phyloP scores from a whole-genome alignment of 1,140 invertebrate species.

The Drosophila hydei region DNA sequence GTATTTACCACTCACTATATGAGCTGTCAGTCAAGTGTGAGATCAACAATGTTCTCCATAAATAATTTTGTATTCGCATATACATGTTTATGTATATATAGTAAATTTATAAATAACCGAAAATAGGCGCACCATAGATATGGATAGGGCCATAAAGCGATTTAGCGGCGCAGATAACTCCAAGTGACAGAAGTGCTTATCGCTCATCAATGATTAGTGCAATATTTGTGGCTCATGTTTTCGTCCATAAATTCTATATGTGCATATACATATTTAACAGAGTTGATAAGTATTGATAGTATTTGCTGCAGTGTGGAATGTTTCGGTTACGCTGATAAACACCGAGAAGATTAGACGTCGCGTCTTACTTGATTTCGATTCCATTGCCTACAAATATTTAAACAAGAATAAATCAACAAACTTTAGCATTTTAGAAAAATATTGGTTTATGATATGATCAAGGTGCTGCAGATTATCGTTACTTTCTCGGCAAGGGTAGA shows the following conservation, averaged over 20 bases:
- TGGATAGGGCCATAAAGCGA: constrained; percentile 57
- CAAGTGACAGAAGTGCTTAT: constrained; percentile 59
- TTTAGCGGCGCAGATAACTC: constrained; percentile 51
- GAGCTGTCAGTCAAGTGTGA: constrained; percentile 53
- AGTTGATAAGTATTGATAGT: constrained; percentile 6
- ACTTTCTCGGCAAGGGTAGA: too few relatives aligned
- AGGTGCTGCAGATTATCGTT: neutral
- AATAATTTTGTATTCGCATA: constrained; percentile 26
- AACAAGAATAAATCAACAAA: constrained; percentile 9
- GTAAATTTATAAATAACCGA: constrained; percentile 47
- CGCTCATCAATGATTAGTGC: constrained; percentile 28
- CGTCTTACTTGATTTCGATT: constrained; percentile 8
- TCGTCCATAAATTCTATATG: neutral
- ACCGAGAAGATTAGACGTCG: neutral
- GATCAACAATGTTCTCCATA: constrained; percentile 53
- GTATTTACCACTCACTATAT: constrained; percentile 34
- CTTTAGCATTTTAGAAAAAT: neutral
- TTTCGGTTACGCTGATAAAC: constrained; percentile 2
- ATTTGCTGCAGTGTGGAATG: neutral
- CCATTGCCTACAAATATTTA: neutral
- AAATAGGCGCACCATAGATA: constrained; percentile 53
- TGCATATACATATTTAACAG: neutral
- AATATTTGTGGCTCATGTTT: constrained; percentile 23
- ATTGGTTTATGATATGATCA: neutral
- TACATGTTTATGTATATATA: neutral